Conservation (phyloP, 1,140 invertebrate species). For the Hyles euphorbiae region DNA sequence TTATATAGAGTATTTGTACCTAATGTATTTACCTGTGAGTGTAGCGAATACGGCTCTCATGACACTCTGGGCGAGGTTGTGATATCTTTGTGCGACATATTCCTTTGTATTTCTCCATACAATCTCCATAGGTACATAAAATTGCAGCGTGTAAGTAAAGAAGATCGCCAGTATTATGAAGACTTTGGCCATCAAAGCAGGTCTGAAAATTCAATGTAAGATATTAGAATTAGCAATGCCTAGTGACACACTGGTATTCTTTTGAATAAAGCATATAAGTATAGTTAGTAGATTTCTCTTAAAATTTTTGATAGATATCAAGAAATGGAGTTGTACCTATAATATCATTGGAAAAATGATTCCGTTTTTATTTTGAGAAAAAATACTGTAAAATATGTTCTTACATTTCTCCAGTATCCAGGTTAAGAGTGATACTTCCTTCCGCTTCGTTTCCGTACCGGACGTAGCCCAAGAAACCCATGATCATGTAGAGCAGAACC, state of each 20-base stretch:
- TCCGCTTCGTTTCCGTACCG: constrained; percentile 81
- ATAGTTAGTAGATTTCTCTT: too few relatives aligned
- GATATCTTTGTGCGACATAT: constrained; percentile 42
- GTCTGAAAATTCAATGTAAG: constrained; percentile 42
- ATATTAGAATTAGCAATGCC: too few relatives aligned
- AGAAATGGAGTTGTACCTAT: too few relatives aligned
- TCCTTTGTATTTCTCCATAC: constrained; percentile 74
- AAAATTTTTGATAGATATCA: too few relatives aligned
- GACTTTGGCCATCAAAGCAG: constrained; percentile 83
- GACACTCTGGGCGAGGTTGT: constrained; percentile 46
- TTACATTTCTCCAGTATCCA: constrained; percentile 79
- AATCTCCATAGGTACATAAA: constrained; percentile 88
- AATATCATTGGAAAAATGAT: too few relatives aligned
- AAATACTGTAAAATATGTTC: constrained; percentile 24
- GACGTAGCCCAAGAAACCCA: constrained; percentile 92
- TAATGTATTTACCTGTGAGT: constrained; percentile 16
- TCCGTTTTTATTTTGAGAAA: too few relatives aligned
- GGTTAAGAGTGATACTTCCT: constrained; percentile 84
- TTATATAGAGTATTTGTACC: too few relatives aligned
- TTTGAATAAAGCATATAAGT: too few relatives aligned
- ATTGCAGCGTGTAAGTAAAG: constrained; percentile 91
- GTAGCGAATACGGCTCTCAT: constrained; percentile 58
- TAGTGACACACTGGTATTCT: too few relatives aligned
- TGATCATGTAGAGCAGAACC: constrained; percentile 82
- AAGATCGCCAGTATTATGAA: constrained; percentile 88